Base-by-base conservation (phyloP, 2,797 vertebrate species). In the Ptychobarbus kaznakovi region DNA sequence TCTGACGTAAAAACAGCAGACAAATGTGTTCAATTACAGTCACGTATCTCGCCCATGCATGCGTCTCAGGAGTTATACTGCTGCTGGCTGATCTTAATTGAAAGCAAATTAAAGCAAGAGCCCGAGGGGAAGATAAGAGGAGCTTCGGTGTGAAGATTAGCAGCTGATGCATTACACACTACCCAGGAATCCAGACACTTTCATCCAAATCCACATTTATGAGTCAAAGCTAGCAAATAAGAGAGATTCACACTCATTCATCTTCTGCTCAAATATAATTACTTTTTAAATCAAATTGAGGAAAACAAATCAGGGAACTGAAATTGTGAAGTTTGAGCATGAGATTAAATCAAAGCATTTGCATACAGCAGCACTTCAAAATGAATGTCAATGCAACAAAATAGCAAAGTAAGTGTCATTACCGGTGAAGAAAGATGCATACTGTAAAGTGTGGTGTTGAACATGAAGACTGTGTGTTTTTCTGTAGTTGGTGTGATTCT, bases 51-150 rank as follows among this genome's bases (percentile, higher is more conserved):
- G 38, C 38, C 15, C n/a, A 61, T 16, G 22, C n/a, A 3, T 40
- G 28, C 11, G 32, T 7, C 61, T 22, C 28, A 44, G 18, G 32
- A 53, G n/a, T 40, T 70, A 40, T 40, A 3, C 49, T 22, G 74
- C 38, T 42, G 32, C 13, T 44, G 38, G 20, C 38, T 68, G 56
- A 73, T 70, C 79, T 56, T 83, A 86, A 87, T 82, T 86, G 75
- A 77, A 88, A 85, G 74, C 28, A 80, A 90, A 88, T 88, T 70
- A 72, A 80, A 79, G 69, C 63, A 61, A 32, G 42, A 65, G 44
- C 77, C 25, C 35, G 40, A 86, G 82, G 72, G 69, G n/a, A 68
- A 83, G 86, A 87, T 83, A 83, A 85, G 70, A 75, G 44, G 56
- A 56, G 72, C 73, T 65, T 70, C 18, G 74, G 66, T 46, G 58